Evolutionary conservation across 2,113 vertebrate species (phyloP).

Genomic region (Anolis carolinensis): DNA sequence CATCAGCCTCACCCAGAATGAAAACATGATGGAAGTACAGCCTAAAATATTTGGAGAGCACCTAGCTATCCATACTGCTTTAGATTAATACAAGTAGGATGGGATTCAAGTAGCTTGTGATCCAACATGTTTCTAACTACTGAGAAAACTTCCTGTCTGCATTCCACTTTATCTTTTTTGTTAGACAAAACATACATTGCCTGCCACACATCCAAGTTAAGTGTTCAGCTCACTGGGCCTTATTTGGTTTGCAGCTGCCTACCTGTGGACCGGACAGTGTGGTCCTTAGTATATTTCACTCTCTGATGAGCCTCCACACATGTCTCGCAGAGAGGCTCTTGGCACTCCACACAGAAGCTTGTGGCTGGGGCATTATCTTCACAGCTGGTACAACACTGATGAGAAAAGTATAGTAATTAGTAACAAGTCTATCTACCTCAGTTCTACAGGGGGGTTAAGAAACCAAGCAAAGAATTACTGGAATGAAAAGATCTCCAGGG

Average conservation of each 20-base stretch:
- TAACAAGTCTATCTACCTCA: background rate
- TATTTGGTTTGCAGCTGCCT: background rate
- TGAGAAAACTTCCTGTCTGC: background rate
- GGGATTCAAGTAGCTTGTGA: background rate
- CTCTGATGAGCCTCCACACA: conserved; percentile 85
- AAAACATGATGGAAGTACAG: too few species aligned
- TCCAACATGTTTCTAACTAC: background rate
- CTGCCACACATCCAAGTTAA: background rate
- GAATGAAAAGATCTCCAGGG: background rate
- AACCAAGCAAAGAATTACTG: background rate
- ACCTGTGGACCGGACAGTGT: conserved; percentile 75
- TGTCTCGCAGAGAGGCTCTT: conserved; percentile 81
- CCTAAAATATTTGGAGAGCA: too few species aligned
- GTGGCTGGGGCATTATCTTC: conserved; percentile 78
- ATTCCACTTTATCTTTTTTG: background rate
- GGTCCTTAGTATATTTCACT: conserved; percentile 85
- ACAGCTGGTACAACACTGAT: conserved; percentile 81
- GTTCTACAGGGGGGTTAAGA: background rate
- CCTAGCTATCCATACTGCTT: background rate
- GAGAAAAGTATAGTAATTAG: background rate
- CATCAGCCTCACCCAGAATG: too few species aligned
- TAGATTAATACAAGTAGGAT: background rate
- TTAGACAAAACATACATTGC: too few species aligned
- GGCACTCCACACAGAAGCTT: conserved; percentile 84
- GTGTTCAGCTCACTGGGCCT: too few species aligned